These are phyloP conservation scores for Remorina albescens DNA, from an alignment of 2,797 vertebrate species.

Conservation along the genomic window DNA sequence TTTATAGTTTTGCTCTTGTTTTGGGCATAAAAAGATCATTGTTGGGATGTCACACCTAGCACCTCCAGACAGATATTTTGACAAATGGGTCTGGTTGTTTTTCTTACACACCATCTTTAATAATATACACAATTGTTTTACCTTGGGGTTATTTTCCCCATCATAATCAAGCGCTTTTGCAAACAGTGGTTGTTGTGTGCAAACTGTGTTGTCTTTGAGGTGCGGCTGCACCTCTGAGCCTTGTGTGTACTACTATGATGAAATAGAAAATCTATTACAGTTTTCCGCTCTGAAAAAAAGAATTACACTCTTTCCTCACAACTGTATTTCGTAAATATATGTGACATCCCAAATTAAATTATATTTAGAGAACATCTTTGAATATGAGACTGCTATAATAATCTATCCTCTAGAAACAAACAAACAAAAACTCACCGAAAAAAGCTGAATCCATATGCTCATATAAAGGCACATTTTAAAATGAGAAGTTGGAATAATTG, in stretches of 20 bases:
- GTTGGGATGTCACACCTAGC: not conserved
- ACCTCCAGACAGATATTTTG: not conserved
- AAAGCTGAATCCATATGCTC: not conserved
- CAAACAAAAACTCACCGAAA: too few relatives aligned
- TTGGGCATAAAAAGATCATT: not conserved
- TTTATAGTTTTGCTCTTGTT: not conserved
- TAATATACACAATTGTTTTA: not conserved
- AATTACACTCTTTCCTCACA: not conserved
- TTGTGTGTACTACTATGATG: constrained; percentile 20
- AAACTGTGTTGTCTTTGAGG: constrained; percentile 40
- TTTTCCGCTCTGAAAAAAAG: constrained; percentile 16
- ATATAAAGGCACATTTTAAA: not conserved
- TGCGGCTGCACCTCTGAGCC: constrained; percentile 49
- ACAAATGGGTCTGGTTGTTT: not conserved
- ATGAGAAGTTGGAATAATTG: not conserved
- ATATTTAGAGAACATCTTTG: too few relatives aligned
- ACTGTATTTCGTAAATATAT: not conserved
- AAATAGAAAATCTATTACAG: constrained; percentile 34
- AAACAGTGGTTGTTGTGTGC: constrained; percentile 38
- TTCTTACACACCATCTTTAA: not conserved
- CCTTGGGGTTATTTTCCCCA: not conserved
- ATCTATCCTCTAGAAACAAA: too few relatives aligned
- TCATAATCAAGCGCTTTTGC: constrained; percentile 20
- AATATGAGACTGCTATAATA: too few relatives aligned
- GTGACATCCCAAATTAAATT: not conserved